These are phyloP conservation scores for Bombus pyrosoma DNA, from an alignment of 1,140 invertebrate genomes.

Conservation along the genomic window DNA sequence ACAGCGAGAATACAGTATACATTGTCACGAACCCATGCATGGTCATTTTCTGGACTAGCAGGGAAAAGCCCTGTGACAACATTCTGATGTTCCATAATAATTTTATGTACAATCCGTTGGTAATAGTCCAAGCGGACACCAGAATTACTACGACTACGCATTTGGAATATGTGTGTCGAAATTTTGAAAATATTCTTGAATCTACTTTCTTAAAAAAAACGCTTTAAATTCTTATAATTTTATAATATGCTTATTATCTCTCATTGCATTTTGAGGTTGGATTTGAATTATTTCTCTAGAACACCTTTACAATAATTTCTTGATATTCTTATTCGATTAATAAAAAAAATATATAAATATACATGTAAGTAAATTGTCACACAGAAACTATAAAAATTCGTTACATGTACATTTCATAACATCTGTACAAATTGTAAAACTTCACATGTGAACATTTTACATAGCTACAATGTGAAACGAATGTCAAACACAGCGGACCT, in stretches of 20 bases:
- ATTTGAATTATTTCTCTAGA: background rate
- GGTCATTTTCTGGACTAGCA: conserved; percentile 91
- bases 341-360: background rate
- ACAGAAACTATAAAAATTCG: conserved; percentile 19
- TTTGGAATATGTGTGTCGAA: conserved; percentile 76
- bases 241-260: background rate
- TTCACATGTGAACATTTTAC: conserved; percentile 15
- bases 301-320: background rate
- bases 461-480: conserved; percentile 72
- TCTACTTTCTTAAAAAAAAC: background rate
- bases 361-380: background rate
- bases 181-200: background rate
- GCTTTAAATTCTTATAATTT: background rate
- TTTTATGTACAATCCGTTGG: conserved; percentile 94
- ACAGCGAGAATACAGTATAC: conserved; percentile 98
- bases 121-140: conserved; percentile 97
- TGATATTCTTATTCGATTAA: background rate
- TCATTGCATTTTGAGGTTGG: conserved; percentile 13
- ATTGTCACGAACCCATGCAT: conserved; percentile 99
- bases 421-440: background rate
- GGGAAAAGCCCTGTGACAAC: conserved; percentile 97
- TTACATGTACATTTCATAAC: conserved; percentile 28
- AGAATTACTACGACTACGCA: conserved; percentile 97
- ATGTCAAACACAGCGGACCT: conserved; percentile 66
- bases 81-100: conserved; percentile 97